A percentile compares a stretch with the other conserved stretches of the same genome.
phyloP scores from a whole-genome alignment of 2,113 vertebrate species.

The Pygoscelis antarcticus region DNA sequence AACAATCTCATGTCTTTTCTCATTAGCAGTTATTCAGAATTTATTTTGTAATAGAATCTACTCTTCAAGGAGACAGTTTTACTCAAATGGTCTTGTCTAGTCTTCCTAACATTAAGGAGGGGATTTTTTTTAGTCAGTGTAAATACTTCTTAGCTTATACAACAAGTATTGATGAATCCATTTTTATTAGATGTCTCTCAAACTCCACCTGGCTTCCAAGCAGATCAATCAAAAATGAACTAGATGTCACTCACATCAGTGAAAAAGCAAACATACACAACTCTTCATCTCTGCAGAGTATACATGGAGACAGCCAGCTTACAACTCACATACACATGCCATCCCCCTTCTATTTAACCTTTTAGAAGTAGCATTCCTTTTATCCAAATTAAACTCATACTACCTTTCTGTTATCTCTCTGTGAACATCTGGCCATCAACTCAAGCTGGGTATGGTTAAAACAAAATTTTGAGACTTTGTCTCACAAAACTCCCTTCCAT shows the following conservation, averaged over 20 bases:
- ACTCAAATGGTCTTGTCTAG: neutral
- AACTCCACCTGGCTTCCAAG: neutral
- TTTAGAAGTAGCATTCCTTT: neutral
- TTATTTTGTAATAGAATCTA: neutral
- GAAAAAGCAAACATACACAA: neutral
- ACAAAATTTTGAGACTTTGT: neutral
- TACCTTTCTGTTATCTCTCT: neutral
- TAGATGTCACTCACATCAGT: neutral
- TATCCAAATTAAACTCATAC: neutral
- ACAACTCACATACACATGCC: neutral
- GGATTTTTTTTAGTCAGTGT: neutral
- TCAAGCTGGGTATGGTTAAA: neutral
- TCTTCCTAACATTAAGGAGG: neutral
- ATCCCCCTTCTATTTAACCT: neutral
- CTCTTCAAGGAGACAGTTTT: neutral
- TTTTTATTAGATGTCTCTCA: constrained; percentile 2
- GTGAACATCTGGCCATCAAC: neutral
- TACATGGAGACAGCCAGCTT: neutral
- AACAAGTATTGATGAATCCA: neutral
- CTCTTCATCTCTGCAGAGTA: neutral
- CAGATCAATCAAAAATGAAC: constrained; percentile 24
- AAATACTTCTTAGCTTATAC: constrained; percentile 4
- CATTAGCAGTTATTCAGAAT: neutral
- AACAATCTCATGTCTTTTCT: neutral
- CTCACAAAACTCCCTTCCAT: neutral